phyloP scores from a whole-genome alignment of 2,797 vertebrate genomes.

The Martes flavigula region DNA sequence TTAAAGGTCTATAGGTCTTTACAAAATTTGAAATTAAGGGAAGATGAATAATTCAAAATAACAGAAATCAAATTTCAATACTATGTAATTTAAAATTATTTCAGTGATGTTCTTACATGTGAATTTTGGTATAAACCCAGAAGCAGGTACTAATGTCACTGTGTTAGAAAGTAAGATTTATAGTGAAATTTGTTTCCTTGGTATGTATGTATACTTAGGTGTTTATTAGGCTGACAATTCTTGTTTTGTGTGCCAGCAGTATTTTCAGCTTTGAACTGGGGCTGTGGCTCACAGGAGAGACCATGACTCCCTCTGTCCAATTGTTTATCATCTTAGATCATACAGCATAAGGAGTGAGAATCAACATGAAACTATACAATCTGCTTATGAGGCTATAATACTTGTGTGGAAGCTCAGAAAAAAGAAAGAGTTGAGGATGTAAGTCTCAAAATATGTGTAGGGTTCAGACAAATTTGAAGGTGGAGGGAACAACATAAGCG shows the following conservation, averaged over 20 bases:
- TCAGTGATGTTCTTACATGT: not conserved
- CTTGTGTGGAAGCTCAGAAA: not conserved
- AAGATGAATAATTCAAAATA: not conserved
- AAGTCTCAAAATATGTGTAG: not conserved
- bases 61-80: not conserved
- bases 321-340: not conserved
- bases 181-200: not conserved
- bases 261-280: not conserved
- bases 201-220: not conserved
- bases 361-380: not conserved
- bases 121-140: not conserved
- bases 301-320: not conserved
- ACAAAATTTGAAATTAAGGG: slow-evolving; percentile 2
- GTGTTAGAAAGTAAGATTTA: not conserved
- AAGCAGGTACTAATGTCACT: not conserved
- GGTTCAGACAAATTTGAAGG: not conserved
- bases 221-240: not conserved
- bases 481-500: not conserved
- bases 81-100: not conserved
- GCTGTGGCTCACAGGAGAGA: not conserved
- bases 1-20: not conserved
- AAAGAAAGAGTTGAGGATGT: not conserved
- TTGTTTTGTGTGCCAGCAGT: not conserved
- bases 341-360: not conserved
- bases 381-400: not conserved